Evolutionary conservation across 2,888 invertebrate species (phyloP), one percentile per base, ranked within the genome.

Genomic region (Pyrrhia umbra): DNA sequence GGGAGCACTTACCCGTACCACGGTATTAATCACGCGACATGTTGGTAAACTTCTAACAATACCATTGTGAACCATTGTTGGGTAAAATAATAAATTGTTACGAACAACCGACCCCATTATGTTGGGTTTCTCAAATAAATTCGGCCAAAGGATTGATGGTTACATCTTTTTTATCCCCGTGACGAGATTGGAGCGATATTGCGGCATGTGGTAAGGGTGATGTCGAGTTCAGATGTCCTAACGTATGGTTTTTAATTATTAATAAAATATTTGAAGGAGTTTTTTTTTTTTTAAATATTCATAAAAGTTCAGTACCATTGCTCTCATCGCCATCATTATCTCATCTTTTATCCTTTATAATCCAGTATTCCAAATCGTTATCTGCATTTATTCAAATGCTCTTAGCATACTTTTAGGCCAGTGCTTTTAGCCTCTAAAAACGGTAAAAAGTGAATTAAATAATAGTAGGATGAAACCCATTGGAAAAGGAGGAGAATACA

Each of bases 21-120:
- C 87, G 80, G 86, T 91, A 93, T 92, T 93, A 92, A 94, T 94
- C 93, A 92, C 90, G 90, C 88, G 85, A 85, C 84, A 79, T 94
- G 94, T 94, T 94, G 92, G 94, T 92, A 94, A 92, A 94, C 94
- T 93, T 85, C 82, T 83, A 80, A 91, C 91, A 91, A 91, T 86
- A 71, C 77, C 78, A 89, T 85, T 85, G 85, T 91, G 85, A 51
- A 51, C 80, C 73, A 85, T 90, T 89, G 89, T 91, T 79, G 52
- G 42, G 45, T 40, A 20, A 61, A 75, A 77, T 82, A 86, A 86
- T 85, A 85, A 86, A 81, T 81, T 81, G 84, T 83, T 79, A 65
- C 69, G 62, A 65, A 76, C 79, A 81, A 73, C 68, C 74, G 75
- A 75, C 70, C 69, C 78, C 70, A 84, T 81, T 85, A 82, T 81